Evolutionary conservation across 1,140 invertebrate species (phyloP).

Genomic region (Chionoecetes opilio): DNA sequence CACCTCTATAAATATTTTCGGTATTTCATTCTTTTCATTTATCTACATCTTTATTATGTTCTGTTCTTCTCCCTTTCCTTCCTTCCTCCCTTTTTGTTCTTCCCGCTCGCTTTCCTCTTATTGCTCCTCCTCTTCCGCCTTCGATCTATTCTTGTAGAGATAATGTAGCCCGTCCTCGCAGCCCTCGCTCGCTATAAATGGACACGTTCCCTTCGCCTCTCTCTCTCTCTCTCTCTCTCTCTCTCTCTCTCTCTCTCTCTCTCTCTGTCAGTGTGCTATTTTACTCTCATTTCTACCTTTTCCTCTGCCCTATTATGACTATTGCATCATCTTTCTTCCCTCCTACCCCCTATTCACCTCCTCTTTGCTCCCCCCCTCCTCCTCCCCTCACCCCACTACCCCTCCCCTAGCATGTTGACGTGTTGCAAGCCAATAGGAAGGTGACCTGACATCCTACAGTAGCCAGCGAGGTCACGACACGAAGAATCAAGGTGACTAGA

Average conservation of each 20-base stretch:
- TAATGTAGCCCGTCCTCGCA: slow-evolving; percentile 13
- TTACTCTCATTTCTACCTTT: neutral
- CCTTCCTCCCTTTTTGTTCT: neutral
- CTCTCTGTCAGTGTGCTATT: neutral
- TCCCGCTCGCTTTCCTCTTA: neutral
- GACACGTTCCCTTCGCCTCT: neutral
- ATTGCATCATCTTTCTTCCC: too few relatives aligned
- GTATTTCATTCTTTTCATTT: neutral
- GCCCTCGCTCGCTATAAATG: slow-evolving; percentile 15
- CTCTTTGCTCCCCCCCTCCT: neutral
- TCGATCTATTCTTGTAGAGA: slow-evolving; percentile 28
- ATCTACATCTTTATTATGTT: neutral
- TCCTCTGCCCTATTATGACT: neutral
- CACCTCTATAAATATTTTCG: neutral
- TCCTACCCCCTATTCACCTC: too few relatives aligned
- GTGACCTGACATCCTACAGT: neutral
- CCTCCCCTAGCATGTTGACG: too few relatives aligned
- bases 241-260: slow-evolving; percentile 27
- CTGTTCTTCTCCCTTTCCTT: neutral
- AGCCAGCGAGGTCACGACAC: neutral
- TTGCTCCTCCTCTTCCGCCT: slow-evolving; percentile 14
- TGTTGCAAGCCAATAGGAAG: neutral
- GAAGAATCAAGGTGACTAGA: neutral
- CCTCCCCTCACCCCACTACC: neutral
- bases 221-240: slow-evolving; percentile 27